Evolutionary conservation across 2,888 invertebrate genomes (phyloP).

Genomic region (Sipha maydis): DNA sequence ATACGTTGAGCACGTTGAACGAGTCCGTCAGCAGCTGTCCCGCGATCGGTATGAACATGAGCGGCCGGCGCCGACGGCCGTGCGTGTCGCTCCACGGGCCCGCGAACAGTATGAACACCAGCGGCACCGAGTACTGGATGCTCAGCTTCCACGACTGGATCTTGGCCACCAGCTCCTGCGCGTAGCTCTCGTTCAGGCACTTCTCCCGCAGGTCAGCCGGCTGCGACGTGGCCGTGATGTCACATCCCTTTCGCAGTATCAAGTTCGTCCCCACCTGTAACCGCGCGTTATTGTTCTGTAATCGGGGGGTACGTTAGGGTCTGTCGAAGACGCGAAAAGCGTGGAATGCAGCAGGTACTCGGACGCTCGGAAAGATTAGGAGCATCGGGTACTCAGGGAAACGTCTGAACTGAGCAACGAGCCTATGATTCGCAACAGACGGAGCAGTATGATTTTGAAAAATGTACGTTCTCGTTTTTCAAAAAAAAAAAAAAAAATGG

Average conservation of each 20-base stretch:
- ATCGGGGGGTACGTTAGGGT: too few species aligned
- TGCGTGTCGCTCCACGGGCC: conserved; percentile 63
- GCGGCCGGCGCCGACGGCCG: conserved; percentile 63
- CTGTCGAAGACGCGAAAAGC: not conserved
- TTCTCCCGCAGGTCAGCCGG: conserved; percentile 35
- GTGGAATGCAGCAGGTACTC: too few species aligned
- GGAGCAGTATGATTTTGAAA: too few species aligned
- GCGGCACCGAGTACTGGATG: conserved; percentile 61
- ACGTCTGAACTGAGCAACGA: too few species aligned
- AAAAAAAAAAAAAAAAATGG: too few species aligned
- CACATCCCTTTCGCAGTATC: conserved; percentile 63
- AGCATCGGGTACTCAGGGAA: too few species aligned
- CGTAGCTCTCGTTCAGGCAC: conserved; percentile 60
- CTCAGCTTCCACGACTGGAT: conserved; percentile 63
- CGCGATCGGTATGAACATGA: conserved; percentile 63
- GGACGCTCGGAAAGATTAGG: too few species aligned
- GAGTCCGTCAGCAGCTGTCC: conserved; percentile 64
- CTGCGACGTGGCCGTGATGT: conserved; percentile 36
- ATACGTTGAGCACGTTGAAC: conserved; percentile 64
- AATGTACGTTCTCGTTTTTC: too few species aligned
- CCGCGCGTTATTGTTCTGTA: too few species aligned
- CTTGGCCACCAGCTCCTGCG: conserved; percentile 62
- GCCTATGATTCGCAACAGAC: too few species aligned
- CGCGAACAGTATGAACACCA: conserved; percentile 62
- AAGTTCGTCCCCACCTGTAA: conserved; percentile 58